phyloP scores from a whole-genome alignment of 2,797 vertebrate species.

The Sphenodon punctatus region DNA sequence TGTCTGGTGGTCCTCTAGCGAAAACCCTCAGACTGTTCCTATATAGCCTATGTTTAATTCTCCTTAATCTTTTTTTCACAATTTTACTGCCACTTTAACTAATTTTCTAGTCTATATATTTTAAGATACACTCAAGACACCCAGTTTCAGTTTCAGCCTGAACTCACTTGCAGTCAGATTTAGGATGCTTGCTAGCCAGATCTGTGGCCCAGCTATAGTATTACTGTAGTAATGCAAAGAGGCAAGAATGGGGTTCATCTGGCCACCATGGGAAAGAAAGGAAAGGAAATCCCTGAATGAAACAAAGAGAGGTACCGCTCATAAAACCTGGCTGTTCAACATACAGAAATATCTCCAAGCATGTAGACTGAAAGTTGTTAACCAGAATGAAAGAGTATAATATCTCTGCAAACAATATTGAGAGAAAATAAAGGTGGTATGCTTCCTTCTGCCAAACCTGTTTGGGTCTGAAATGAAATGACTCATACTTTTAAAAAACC shows the following conservation, averaged over 20 bases:
- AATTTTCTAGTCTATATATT: background rate
- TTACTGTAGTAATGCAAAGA: background rate
- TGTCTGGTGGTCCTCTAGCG: background rate
- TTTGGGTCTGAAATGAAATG: constrained; percentile 35
- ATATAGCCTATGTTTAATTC: background rate
- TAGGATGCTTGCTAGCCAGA: background rate
- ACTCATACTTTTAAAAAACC: no score
- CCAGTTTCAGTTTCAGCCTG: background rate
- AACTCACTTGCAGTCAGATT: background rate
- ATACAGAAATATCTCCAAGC: background rate
- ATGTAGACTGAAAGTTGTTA: fast-evolving
- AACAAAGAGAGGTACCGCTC: no score
- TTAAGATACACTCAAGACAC: background rate
- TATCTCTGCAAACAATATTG: background rate
- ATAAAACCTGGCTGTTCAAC: no score
- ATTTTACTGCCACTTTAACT: background rate
- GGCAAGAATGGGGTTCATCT: background rate
- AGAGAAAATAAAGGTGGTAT: background rate
- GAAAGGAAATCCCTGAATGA: fast-evolving
- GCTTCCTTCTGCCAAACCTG: background rate
- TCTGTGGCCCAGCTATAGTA: background rate
- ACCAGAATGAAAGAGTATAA: background rate
- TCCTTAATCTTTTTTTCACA: background rate
- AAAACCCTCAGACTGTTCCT: background rate
- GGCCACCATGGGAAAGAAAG: background rate